phyloP scores from a whole-genome alignment of 2,797 vertebrate genomes.

The Phrynocephalus forsythii region DNA sequence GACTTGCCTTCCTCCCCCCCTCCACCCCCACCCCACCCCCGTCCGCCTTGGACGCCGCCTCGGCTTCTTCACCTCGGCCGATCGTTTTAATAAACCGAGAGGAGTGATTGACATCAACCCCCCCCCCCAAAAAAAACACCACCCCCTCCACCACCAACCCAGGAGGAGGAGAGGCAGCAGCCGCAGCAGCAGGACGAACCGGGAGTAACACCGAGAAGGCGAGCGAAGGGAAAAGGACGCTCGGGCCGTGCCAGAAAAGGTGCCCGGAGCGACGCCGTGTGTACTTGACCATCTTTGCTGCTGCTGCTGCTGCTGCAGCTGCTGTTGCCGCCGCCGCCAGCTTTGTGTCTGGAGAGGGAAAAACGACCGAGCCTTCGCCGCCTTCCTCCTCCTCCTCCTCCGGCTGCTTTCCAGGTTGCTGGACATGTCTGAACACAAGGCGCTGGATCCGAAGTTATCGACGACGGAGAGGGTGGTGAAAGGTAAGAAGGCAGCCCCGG shows the following conservation, averaged over 20 bases:
- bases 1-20: conserved; percentile 20
- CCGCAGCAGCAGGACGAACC: conserved; percentile 45
- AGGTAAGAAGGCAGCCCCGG: conserved; percentile 85
- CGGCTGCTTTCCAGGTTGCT: conserved; percentile 70
- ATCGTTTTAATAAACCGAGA: conserved; percentile 44
- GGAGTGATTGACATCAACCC: conserved; percentile 72
- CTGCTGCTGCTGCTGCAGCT: conserved; percentile 59
- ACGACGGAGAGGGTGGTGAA: conserved; percentile 97
- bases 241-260: conserved; percentile 9
- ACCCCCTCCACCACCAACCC: background rate
- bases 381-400: conserved; percentile 51
- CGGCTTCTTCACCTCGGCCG: conserved; percentile 16
- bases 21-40: background rate
- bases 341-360: conserved; percentile 52
- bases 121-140: conserved; percentile 4
- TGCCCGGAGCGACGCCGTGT: conserved; percentile 57
- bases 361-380: conserved; percentile 61
- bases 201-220: conserved; percentile 48
- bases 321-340: conserved; percentile 44
- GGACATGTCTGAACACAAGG: conserved; percentile 99
- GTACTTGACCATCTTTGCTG: conserved; percentile 53
- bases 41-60: background rate
- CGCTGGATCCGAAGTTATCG: conserved; percentile 95
- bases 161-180: conserved; percentile 56
- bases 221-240: conserved; percentile 19